Evolutionary conservation across 2,888 invertebrate species (phyloP).

Genomic region (Galerucella nymphaeae): DNA sequence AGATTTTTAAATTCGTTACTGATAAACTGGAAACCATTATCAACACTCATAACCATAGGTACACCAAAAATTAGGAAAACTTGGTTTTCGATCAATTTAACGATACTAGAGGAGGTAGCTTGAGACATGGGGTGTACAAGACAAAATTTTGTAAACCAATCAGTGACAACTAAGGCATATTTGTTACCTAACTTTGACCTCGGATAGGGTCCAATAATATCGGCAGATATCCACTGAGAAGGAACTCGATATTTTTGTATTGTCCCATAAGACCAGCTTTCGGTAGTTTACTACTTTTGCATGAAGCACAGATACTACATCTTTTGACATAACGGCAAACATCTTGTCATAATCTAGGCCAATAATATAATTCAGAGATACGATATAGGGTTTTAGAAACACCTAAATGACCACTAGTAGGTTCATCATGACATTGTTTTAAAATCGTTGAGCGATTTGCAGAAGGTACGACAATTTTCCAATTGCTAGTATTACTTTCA

Average conservation of each 20-base stretch:
- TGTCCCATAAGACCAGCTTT: constrained; percentile 39
- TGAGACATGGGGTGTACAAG: too few species aligned
- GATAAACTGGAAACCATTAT: constrained; percentile 1
- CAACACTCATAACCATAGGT: background rate
- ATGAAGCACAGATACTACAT: constrained; percentile 40
- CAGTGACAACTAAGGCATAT: too few species aligned
- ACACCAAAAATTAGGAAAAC: too few species aligned
- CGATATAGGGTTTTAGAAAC: constrained; percentile 43
- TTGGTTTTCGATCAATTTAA: too few species aligned
- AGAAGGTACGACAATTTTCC: constrained; percentile 47
- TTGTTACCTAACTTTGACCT: constrained; percentile 37
- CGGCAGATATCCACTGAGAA: constrained; percentile 40
- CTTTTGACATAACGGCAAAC: constrained; percentile 35
- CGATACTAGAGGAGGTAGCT: too few species aligned
- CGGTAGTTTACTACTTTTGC: constrained; percentile 39
- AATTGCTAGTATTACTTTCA: constrained; percentile 35
- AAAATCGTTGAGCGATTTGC: constrained; percentile 32
- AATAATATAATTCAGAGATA: constrained; percentile 42
- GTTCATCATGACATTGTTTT: constrained; percentile 40
- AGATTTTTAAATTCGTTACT: constrained; percentile 3
- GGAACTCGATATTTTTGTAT: constrained; percentile 32
- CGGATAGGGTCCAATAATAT: constrained; percentile 44
- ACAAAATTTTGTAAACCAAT: too few species aligned
- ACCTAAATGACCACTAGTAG: constrained; percentile 37
- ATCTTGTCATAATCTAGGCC: constrained; percentile 28